A percentile compares a stretch with the other conserved stretches of the same genome.
Evolutionary conservation across 2,797 vertebrate species (phyloP).

Genomic region (Mastacembelus armatus): DNA sequence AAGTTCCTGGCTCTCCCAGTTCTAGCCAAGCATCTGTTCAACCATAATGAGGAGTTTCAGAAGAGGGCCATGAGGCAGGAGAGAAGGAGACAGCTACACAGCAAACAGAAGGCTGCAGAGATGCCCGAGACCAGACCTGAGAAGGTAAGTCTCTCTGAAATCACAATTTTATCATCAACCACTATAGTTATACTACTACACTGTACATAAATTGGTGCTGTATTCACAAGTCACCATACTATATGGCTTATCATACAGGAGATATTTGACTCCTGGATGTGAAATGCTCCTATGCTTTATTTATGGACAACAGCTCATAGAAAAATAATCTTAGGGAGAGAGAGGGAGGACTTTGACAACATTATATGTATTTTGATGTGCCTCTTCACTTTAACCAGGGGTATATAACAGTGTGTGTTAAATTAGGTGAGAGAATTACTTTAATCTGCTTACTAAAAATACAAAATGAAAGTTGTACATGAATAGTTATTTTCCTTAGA

Average conservation of each 20-base stretch:
- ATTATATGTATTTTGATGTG: too few species aligned
- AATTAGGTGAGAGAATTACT: slow-evolving; percentile 25
- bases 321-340: not conserved
- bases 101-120: slow-evolving; percentile 90
- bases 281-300: not conserved
- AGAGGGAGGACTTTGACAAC: too few species aligned
- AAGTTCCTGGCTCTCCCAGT: slow-evolving; percentile 90
- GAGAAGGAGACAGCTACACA: slow-evolving; percentile 92
- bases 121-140: slow-evolving; percentile 89
- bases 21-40: slow-evolving; percentile 90
- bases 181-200: too few species aligned
- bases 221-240: not conserved
- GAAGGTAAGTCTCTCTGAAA: slow-evolving; percentile 84
- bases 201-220: not conserved
- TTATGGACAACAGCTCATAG: not conserved
- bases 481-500: not conserved
- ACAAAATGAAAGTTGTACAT: slow-evolving; percentile 10
- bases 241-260: not conserved
- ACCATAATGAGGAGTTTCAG: slow-evolving; percentile 97
- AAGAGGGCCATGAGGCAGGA: slow-evolving; percentile 93
- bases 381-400: too few species aligned
- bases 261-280: not conserved
- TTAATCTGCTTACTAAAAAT: slow-evolving; percentile 34
- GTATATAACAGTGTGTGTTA: slow-evolving; percentile 19
- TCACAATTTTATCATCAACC: too few species aligned